Evolutionary conservation across 1,140 invertebrate species (phyloP).

Genomic region (Papilio xuthus): DNA sequence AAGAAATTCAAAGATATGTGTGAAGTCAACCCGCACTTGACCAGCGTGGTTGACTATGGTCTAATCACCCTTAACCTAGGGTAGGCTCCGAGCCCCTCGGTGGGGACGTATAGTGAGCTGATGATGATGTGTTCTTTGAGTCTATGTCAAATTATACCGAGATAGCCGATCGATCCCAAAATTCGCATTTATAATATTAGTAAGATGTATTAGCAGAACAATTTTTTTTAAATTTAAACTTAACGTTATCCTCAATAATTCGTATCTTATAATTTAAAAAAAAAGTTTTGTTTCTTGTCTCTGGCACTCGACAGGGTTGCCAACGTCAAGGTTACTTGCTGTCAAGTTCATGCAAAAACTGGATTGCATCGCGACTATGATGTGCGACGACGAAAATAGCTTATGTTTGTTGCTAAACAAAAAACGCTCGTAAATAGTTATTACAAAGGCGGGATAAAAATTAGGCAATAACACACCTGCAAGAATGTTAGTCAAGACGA

Average conservation of each 20-base stretch:
- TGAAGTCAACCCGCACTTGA: too few species aligned
- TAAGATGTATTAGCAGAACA: too few species aligned
- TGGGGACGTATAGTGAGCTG: too few species aligned
- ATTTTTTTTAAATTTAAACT: too few species aligned
- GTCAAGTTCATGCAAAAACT: conserved; percentile 15
- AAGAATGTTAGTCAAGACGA: background rate
- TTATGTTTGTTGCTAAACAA: background rate
- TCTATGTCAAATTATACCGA: too few species aligned
- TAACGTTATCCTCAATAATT: background rate
- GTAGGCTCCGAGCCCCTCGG: too few species aligned
- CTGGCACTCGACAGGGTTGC: background rate
- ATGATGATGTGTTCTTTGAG: too few species aligned
- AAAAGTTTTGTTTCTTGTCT: background rate
- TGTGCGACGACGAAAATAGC: conserved; percentile 14
- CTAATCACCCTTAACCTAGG: too few species aligned
- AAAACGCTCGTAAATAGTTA: background rate
- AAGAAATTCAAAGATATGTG: too few species aligned
- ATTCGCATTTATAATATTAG: too few species aligned
- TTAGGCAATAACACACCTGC: background rate
- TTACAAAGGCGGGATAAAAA: background rate
- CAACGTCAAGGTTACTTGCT: conserved; percentile 1
- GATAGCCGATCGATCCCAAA: too few species aligned
- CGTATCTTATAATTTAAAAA: background rate
- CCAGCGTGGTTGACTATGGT: too few species aligned
- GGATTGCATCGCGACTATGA: background rate